These are phyloP conservation scores for Callospermophilus lateralis DNA, from an alignment of 2,113 vertebrate species.

Conservation along the genomic window DNA sequence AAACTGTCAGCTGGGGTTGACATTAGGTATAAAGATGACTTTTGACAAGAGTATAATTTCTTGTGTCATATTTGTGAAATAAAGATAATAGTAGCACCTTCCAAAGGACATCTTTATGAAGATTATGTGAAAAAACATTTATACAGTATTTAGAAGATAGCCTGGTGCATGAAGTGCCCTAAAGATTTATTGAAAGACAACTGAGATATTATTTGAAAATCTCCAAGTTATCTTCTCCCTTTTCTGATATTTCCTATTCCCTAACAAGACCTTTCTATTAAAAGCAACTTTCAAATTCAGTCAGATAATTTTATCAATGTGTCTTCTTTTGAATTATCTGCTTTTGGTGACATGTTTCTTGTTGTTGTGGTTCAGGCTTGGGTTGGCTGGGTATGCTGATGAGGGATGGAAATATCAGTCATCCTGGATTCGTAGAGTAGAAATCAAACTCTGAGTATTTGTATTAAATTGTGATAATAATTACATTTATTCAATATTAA, in stretches of 20 bases:
- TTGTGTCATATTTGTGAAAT: background rate
- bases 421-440: background rate
- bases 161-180: background rate
- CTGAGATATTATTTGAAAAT: background rate
- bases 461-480: background rate
- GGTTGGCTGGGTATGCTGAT: background rate
- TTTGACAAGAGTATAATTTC: background rate
- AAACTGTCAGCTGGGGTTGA: background rate
- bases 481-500: background rate
- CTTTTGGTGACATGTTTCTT: background rate
- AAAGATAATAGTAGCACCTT: background rate
- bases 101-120: background rate
- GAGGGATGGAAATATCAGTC: too few relatives aligned
- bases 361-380: background rate
- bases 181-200: background rate
- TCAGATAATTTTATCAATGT: background rate
- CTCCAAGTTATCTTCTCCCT: background rate
- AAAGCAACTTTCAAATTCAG: background rate
- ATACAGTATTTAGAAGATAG: background rate
- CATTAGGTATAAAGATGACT: background rate
- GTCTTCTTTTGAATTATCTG: background rate
- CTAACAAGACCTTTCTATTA: background rate
- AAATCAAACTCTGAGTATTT: background rate
- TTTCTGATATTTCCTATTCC: background rate
- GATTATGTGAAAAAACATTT: background rate